phyloP scores from a whole-genome alignment of 2,113 vertebrate species.

The Gila orcuttii region DNA sequence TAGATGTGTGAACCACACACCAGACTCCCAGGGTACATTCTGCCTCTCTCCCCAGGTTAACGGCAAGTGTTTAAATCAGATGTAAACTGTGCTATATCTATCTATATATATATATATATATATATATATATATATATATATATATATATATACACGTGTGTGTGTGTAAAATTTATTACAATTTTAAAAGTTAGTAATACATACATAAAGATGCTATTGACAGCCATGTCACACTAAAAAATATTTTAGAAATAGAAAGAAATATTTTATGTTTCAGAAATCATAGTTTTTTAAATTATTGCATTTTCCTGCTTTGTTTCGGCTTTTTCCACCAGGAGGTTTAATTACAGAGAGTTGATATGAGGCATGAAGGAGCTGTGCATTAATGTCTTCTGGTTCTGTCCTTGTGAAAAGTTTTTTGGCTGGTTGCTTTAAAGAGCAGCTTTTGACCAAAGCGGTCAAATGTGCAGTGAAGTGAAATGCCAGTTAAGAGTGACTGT shows the following conservation, averaged over 20 bases:
- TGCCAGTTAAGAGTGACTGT: not conserved
- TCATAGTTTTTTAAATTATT: slow-evolving; percentile 22
- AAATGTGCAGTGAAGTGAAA: not conserved
- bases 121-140: too few species aligned
- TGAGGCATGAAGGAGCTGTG: not conserved
- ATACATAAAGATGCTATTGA: not conserved
- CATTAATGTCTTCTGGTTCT: not conserved
- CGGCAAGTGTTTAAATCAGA: not conserved
- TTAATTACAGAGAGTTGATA: slow-evolving; percentile 35
- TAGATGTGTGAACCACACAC: slow-evolving; percentile 57
- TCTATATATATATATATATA: too few species aligned
- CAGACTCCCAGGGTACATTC: slow-evolving; percentile 9
- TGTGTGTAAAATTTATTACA: too few species aligned
- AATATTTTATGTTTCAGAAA: not conserved
- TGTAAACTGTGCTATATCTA: not conserved
- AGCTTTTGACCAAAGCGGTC: slow-evolving; percentile 15
- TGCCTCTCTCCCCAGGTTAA: not conserved
- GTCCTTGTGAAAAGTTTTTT: not conserved
- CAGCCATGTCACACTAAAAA: not conserved
- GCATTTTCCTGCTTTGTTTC: not conserved
- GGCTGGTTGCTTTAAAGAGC: slow-evolving; percentile 35
- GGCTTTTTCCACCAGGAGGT: not conserved
- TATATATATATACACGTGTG: too few species aligned
- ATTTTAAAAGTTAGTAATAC: not conserved
- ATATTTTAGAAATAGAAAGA: not conserved